phyloP scores from a whole-genome alignment of 2,888 invertebrate species.

The Cybosia mesomella region DNA sequence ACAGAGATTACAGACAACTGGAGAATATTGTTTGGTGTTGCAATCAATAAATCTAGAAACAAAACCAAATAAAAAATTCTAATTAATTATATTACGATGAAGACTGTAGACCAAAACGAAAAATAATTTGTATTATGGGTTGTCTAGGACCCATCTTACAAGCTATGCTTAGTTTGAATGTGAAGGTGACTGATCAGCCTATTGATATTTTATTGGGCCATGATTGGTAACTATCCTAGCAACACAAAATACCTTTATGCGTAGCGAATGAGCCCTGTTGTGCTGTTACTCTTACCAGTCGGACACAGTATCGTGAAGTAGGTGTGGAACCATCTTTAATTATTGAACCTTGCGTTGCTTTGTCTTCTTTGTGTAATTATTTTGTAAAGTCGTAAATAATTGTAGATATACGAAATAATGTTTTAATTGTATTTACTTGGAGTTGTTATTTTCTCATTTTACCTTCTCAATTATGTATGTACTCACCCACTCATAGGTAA shows the following conservation, averaged over 20 bases:
- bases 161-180: background rate
- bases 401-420: background rate
- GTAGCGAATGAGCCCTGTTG: background rate
- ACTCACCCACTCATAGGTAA: too few species aligned
- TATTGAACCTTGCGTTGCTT: background rate
- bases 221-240: background rate
- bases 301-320: background rate
- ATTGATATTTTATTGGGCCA: background rate
- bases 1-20: too few species aligned
- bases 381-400: background rate
- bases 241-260: too few species aligned
- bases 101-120: too few species aligned
- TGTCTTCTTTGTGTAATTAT: slow-evolving; percentile 2
- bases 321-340: background rate
- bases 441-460: background rate
- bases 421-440: background rate
- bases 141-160: too few species aligned
- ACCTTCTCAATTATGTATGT: background rate
- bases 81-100: too few species aligned
- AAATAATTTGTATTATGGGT: too few species aligned
- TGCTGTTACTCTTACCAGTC: background rate
- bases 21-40: background rate
- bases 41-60: background rate
- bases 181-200: background rate
- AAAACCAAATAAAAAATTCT: too few species aligned